Base-by-base conservation (phyloP, 1,140 invertebrate genomes). In the Diachasmimorpha longicaudata region DNA sequence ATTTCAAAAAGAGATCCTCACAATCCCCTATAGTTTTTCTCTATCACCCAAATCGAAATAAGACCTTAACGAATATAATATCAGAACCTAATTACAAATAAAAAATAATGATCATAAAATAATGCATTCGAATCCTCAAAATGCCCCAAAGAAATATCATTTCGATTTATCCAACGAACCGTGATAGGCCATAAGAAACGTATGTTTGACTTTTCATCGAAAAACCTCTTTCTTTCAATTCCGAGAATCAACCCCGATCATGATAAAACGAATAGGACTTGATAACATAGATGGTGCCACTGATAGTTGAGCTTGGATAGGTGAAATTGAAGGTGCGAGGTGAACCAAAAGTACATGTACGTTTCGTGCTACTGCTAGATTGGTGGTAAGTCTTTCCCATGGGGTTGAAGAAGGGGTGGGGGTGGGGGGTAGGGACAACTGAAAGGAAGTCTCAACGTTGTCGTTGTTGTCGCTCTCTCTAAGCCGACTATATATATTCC, bases 381-480 rank as follows among this genome's bases (percentile, higher is more conserved):
- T 72, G 44, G 46, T 71, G 44, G 70, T 52, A 14, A 63, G 58
- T 25, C 6, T 19, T 19, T 63, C 58, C 58, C 58, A 63, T 13
- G 19, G 58, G 58, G 58, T 4, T 23, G 13, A 19, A 63, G 14
- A 10, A 55, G n/a, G 31, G 39, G 10, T 39, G 37, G 46, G 46
- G 46, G 46, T 42, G 68, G 19, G n/a, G 36, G n/a, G n/a, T n/a
- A n/a, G n/a, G 42, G 42, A 8, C 19, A 52, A 16, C 48, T 36
- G 39, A 44, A 70, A 44, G 68, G 68, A 70, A 70, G 68, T 70
- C 68, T 70, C 68, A 48, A 23, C 25, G 70, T 71, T 31, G 70
- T 71, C 19, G 70, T 71, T 48, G 21, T 46, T 52, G 44, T 31
- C 70, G 46, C 70, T 52, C 37, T 1, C 44, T 23, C 36, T 11